phyloP scores from a whole-genome alignment of 2,888 invertebrate genomes.

The Neuroscelio doddi region DNA sequence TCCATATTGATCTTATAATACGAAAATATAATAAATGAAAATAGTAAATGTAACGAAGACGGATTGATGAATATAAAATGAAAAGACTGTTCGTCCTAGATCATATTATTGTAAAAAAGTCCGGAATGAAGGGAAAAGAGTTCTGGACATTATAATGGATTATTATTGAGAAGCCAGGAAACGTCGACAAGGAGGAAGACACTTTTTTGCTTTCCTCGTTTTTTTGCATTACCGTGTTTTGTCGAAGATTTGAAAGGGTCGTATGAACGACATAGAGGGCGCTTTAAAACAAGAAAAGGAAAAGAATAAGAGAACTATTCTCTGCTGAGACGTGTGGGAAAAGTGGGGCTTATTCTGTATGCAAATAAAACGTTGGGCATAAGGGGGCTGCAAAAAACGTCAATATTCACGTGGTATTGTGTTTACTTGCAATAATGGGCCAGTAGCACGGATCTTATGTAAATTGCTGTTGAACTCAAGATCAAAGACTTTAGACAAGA shows the following conservation, averaged over 20 bases:
- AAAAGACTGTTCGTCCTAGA: too few relatives aligned
- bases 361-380: constrained; percentile 56
- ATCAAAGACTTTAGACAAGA: constrained; percentile 50
- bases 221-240: not conserved
- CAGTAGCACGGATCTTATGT: constrained; percentile 61
- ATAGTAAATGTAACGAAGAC: too few relatives aligned
- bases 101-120: too few relatives aligned
- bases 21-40: too few relatives aligned
- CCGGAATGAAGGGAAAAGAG: too few relatives aligned
- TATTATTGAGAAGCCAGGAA: constrained; percentile 44
- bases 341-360: constrained; percentile 53
- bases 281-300: constrained; percentile 30
- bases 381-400: constrained; percentile 25
- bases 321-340: constrained; percentile 60
- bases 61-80: too few relatives aligned
- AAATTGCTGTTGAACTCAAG: constrained; percentile 48
- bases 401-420: constrained; percentile 58
- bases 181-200: constrained; percentile 28
- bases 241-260: constrained; percentile 1
- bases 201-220: not conserved
- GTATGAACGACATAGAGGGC: constrained; percentile 44
- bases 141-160: not conserved
- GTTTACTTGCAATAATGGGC: constrained; percentile 52
- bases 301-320: constrained; percentile 8
- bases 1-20: too few relatives aligned